phyloP scores from a whole-genome alignment of 2,888 invertebrate species.

The Aphrophora alni region DNA sequence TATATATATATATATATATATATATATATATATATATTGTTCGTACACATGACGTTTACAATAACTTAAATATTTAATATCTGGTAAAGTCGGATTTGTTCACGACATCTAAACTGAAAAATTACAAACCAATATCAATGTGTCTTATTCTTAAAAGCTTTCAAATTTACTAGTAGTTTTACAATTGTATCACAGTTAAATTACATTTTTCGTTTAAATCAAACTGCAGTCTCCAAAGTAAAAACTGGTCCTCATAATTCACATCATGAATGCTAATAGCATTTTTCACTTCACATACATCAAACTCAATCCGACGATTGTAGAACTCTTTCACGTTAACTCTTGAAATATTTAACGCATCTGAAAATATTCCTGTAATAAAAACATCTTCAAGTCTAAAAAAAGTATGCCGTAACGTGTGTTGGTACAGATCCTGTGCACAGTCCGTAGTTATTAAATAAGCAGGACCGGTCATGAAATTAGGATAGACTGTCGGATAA shows the following conservation, averaged over 20 bases:
- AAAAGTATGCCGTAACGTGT: conserved; percentile 73
- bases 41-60: too few species aligned
- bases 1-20: too few species aligned
- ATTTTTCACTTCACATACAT: conserved; percentile 80
- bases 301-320: conserved; percentile 77
- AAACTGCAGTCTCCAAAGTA: too few species aligned
- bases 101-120: too few species aligned
- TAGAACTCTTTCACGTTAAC: conserved; percentile 78
- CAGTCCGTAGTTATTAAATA: conserved; percentile 81
- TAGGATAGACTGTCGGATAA: conserved; percentile 77
- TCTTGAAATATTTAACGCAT: conserved; percentile 70
- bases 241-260: conserved; percentile 56
- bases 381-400: conserved; percentile 91
- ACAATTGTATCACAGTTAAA: too few species aligned
- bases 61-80: too few species aligned
- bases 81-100: too few species aligned
- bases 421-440: conserved; percentile 71
- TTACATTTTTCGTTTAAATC: too few species aligned
- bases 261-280: conserved; percentile 89
- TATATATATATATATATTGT: too few species aligned
- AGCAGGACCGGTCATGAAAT: conserved; percentile 91
- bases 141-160: too few species aligned
- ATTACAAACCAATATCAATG: too few species aligned
- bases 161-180: too few species aligned
- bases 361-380: conserved; percentile 87